A percentile compares a stretch with the other conserved stretches of the same genome.
Conservation (phyloP, 1,140 invertebrate genomes). For the Octopus sinensis region DNA sequence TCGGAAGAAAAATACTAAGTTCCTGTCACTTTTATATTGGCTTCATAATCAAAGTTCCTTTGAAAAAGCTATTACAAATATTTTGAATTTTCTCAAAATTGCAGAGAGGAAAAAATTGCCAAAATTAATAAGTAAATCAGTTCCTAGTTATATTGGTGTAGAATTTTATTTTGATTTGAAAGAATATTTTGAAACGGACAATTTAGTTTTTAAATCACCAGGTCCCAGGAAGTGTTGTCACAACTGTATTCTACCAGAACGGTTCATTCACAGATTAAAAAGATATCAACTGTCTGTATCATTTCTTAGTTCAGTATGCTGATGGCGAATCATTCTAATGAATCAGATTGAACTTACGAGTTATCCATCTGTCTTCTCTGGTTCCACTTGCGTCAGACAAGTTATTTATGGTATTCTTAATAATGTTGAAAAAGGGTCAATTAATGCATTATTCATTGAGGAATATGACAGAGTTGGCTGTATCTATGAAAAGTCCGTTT, state of each 20-base stretch:
- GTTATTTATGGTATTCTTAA: constrained; percentile 68
- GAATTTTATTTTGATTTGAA: constrained; percentile 23
- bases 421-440: constrained; percentile 21
- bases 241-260: constrained; percentile 58
- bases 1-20: constrained; percentile 62
- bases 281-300: constrained; percentile 63
- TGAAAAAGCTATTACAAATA: constrained; percentile 67
- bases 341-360: constrained; percentile 73
- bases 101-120: constrained; percentile 32
- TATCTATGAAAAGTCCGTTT: constrained; percentile 31
- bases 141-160: constrained; percentile 36
- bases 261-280: constrained; percentile 67
- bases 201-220: constrained; percentile 19
- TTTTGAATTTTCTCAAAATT: constrained; percentile 42
- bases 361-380: constrained; percentile 63
- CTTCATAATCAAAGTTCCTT: constrained; percentile 65
- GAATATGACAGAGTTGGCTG: constrained; percentile 49
- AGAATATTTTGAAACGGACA: constrained; percentile 24
- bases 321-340: constrained; percentile 67
- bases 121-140: constrained; percentile 34
- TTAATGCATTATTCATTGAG: constrained; percentile 49
- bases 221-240: constrained; percentile 30
- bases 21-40: constrained; percentile 72
- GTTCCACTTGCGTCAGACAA: constrained; percentile 66
- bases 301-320: constrained; percentile 68